A percentile compares a stretch with the other conserved stretches of the same genome.
phyloP scores from a whole-genome alignment of 2,113 vertebrate genomes.

The Ameiurus melas region DNA sequence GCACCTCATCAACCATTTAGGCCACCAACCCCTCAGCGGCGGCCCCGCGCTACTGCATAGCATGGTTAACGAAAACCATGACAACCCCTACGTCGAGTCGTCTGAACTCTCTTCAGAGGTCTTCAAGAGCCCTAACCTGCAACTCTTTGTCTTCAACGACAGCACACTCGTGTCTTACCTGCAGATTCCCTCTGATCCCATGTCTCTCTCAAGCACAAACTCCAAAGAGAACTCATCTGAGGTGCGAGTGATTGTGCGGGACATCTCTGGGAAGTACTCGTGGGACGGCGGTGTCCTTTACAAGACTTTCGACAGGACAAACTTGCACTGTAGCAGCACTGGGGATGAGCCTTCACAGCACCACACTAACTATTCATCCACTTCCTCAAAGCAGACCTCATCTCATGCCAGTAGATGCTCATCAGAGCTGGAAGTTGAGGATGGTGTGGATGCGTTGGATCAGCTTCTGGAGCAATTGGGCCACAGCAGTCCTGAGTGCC shows the following conservation, averaged over 20 bases:
- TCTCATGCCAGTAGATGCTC: conserved; percentile 55
- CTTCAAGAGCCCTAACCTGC: conserved; percentile 93
- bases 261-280: conserved; percentile 97
- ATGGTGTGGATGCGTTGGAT: conserved; percentile 82
- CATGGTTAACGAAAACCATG: conserved; percentile 91
- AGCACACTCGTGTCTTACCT: conserved; percentile 95
- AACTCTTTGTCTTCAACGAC: conserved; percentile 95
- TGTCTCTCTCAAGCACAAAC: conserved; percentile 29
- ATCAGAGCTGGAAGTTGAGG: conserved; percentile 62
- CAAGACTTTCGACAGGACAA: conserved; percentile 76
- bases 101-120: conserved; percentile 91
- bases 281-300: conserved; percentile 92
- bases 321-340: conserved; percentile 25
- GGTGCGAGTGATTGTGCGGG: conserved; percentile 91
- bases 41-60: conserved; percentile 93
- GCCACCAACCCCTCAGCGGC: conserved; percentile 88
- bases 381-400: conserved; percentile 35
- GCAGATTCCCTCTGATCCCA: conserved; percentile 79
- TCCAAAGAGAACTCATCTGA: conserved; percentile 74
- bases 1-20: conserved; percentile 94
- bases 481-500: conserved; percentile 88
- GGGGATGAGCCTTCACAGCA: conserved; percentile 48
- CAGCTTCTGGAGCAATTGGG: conserved; percentile 85
- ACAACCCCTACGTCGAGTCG: conserved; percentile 87
- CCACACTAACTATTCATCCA: background rate